Percentiles rank a stretch among this genome's conserved stretches.
These are phyloP conservation scores for Epinephelus fuscoguttatus DNA, from an alignment of 2,113 vertebrate species.

Conservation along the genomic window DNA sequence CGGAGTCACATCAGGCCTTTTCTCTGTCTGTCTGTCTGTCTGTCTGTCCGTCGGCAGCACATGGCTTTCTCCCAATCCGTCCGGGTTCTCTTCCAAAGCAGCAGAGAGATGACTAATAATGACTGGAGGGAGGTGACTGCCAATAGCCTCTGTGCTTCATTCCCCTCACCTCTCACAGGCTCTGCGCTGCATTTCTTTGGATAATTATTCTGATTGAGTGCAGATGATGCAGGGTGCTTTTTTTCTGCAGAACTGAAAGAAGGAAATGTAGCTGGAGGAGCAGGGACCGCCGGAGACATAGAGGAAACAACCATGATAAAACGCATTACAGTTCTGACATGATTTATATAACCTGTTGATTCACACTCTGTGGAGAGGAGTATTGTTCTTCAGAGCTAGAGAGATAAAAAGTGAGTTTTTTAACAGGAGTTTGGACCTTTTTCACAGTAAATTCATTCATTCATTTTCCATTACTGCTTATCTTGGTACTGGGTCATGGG, in stretches of 20 bases:
- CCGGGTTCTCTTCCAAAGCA: constrained; percentile 58
- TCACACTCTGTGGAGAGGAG: constrained; percentile 18
- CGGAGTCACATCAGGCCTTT: constrained; percentile 53
- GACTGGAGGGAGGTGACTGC: constrained; percentile 67
- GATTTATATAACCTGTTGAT: constrained; percentile 50
- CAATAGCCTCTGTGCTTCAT: constrained; percentile 73
- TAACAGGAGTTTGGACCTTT: too few species aligned
- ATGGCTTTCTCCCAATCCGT: constrained; percentile 58
- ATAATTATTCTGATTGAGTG: constrained; percentile 79
- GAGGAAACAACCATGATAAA: constrained; percentile 64
- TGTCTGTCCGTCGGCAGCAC: constrained; percentile 40
- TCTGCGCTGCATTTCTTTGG: constrained; percentile 69
- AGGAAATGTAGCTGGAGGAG: constrained; percentile 66
- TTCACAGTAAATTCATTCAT: too few species aligned
- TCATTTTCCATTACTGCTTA: too few species aligned
- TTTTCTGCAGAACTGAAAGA: constrained; percentile 48
- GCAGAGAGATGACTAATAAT: constrained; percentile 74
- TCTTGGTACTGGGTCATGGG: too few species aligned
- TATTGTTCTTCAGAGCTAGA: not conserved
- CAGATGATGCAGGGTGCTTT: constrained; percentile 71
- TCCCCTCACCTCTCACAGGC: constrained; percentile 71
- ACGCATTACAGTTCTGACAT: constrained; percentile 53
- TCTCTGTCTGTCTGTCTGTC: constrained; percentile 29
- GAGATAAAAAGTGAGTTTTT: too few species aligned
- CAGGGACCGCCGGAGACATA: constrained; percentile 58